These are phyloP conservation scores for Micrastur ruficollis DNA, from an alignment of 2,797 vertebrate genomes.

Conservation along the genomic window DNA sequence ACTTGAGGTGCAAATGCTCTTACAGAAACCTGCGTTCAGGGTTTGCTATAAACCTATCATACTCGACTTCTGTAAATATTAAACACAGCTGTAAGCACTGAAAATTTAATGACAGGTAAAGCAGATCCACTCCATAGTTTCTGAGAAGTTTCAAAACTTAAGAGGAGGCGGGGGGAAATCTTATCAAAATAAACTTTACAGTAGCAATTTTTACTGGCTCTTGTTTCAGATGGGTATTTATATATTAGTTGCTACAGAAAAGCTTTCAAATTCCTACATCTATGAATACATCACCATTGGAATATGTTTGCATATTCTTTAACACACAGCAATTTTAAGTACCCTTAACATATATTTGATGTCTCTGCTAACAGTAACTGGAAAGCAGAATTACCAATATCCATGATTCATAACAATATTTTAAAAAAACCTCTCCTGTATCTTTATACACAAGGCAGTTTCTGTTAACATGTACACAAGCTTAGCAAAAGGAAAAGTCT, in stretches of 20 bases:
- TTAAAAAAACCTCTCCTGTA: neutral
- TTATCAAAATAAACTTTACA: neutral
- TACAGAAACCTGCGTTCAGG: neutral
- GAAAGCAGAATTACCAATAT: neutral
- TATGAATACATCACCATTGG: neutral
- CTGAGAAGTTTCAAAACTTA: neutral
- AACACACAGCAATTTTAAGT: neutral
- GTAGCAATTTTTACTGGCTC: neutral
- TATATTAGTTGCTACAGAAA: neutral
- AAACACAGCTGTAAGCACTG: neutral
- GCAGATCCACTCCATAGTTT: neutral
- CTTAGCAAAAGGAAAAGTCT: neutral
- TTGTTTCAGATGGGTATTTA: neutral
- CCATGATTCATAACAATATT: neutral
- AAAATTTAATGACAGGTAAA: neutral
- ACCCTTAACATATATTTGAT: neutral
- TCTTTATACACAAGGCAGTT: neutral
- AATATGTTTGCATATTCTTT: neutral
- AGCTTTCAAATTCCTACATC: neutral
- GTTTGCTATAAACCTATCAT: neutral
- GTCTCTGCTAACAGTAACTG: neutral
- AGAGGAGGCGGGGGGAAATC: neutral
- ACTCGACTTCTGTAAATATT: neutral
- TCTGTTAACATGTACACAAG: rapidly evolving
- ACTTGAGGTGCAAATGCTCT: neutral